Conservation (phyloP, 2,888 invertebrate species). For the Stictocephala bisonia region DNA sequence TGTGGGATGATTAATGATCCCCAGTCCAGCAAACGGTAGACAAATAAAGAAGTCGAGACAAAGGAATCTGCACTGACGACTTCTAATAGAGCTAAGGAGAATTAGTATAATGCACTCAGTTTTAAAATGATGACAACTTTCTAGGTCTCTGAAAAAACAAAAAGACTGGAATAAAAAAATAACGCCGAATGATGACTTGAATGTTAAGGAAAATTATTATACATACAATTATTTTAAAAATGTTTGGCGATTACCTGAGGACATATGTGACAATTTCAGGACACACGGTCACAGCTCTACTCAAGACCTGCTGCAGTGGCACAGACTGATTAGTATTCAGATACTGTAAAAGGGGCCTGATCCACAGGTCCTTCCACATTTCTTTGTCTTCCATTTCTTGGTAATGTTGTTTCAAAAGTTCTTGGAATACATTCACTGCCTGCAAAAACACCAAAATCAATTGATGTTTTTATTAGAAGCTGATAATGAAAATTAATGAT, state of each 20-base stretch:
- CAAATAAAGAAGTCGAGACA: no score
- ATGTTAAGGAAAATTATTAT: no score
- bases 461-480: no score
- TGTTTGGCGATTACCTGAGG: conserved; percentile 39
- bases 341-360: conserved; percentile 60
- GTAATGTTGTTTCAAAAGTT: conserved; percentile 50
- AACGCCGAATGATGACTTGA: no score
- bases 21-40: no score
- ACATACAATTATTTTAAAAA: conserved; percentile 5
- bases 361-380: conserved; percentile 69
- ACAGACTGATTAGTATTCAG: conserved; percentile 47
- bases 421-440: conserved; percentile 43
- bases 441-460: conserved; percentile 1
- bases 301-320: conserved; percentile 63
- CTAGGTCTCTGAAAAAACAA: neutral
- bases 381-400: conserved; percentile 48
- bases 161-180: no score
- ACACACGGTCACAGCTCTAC: conserved; percentile 63
- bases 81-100: no score
- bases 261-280: conserved; percentile 61
- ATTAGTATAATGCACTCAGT: no score
- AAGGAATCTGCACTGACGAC: no score
- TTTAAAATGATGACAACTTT: neutral
- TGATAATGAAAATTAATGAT: no score
- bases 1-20: no score